Base-by-base conservation (phyloP, 2,888 invertebrate species). In the Xanthia togata region DNA sequence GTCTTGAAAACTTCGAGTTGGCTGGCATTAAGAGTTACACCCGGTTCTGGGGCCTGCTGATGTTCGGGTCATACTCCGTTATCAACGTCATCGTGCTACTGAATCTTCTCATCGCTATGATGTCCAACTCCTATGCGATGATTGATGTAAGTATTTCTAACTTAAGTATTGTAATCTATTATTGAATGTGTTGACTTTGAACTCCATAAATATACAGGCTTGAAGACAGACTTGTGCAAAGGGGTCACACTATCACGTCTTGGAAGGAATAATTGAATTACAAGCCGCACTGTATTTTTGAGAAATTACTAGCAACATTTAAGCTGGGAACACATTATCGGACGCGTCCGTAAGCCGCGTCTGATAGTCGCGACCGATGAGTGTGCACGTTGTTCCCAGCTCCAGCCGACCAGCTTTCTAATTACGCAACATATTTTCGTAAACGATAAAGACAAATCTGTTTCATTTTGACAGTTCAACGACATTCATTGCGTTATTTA, bases 81-180 rank as follows among this genome's bases (percentile, higher is more conserved):
- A 99, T 99, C 96, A 99, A 99, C 92, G 98, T 99, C 86, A 99
- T 99, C 91, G 99, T 99, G 23, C 96, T 99, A 60, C 96, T 99
- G 88, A 99, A 99, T 94, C 98, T 99, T 79, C 98, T 99, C 84
- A 99, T 99, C 91, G 99, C 99, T 88, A 99, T 99, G 99, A 99
- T 99, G 99, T 99, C 99, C 90, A 99, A 99, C 96, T 99, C 99
- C 2, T 99, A 99, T 92, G 98, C 99, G 68, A 98, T 98, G 95
- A 99, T 99, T 91, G 98, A 98, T 92, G 99, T 99, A 95, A 97
- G 98, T 95, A 84, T 44, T 20, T 38, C 23, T 70, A 2, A 11
- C 0, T 26, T 26, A 17, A 3, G 17, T 23, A 1, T n/a, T 23
- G 14, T 67, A 23, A 14, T 31, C 31, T 31, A 31, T 31, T 23